phyloP scores from a whole-genome alignment of 2,888 invertebrate species.

The Callinectes sapidus region DNA sequence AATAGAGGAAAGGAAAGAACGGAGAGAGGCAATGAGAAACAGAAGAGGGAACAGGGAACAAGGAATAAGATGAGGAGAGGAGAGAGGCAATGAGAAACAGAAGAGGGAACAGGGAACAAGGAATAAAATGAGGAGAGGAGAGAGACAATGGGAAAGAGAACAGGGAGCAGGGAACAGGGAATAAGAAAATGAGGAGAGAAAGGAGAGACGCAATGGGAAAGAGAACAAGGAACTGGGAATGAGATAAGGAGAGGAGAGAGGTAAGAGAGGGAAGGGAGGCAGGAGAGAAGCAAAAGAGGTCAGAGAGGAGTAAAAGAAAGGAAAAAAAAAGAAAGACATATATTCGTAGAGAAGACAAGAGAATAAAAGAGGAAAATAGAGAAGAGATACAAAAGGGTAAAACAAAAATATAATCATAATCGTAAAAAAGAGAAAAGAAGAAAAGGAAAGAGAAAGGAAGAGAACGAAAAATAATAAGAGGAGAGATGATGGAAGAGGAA shows the following conservation, averaged over 20 bases:
- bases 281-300: neutral
- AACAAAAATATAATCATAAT: no score
- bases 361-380: no score
- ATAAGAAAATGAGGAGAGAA: no score
- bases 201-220: neutral
- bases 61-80: neutral
- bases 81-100: neutral
- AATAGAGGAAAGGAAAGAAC: neutral
- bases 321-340: neutral
- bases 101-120: neutral
- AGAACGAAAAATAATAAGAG: neutral
- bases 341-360: neutral
- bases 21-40: neutral
- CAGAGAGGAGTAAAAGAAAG: neutral
- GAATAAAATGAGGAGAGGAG: neutral
- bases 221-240: neutral
- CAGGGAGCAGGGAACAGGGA: neutral
- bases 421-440: neutral
- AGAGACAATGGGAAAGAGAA: neutral
- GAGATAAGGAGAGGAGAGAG: neutral
- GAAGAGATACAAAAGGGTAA: no score
- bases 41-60: neutral
- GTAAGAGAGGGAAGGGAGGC: neutral
- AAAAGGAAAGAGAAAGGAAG: neutral
- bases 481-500: neutral